Conservation (phyloP, 2,113 vertebrate genomes). For the Garra rufa region DNA sequence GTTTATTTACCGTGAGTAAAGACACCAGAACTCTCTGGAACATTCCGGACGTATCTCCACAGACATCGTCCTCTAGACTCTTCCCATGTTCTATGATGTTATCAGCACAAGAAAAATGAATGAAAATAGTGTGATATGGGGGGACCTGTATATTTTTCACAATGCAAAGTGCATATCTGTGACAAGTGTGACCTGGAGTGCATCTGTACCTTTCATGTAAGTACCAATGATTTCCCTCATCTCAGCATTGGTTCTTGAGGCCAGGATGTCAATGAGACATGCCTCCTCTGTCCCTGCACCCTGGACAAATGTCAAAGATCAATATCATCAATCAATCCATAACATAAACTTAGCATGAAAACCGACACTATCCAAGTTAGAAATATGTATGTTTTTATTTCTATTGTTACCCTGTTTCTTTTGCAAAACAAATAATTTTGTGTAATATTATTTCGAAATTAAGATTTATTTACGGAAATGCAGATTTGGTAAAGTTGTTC, state of each 20-base stretch:
- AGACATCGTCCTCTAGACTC: conserved; percentile 85
- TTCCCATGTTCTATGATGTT: conserved; percentile 81
- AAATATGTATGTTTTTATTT: too few species aligned
- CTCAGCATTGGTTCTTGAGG: conserved; percentile 84
- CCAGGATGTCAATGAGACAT: conserved; percentile 92
- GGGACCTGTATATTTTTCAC: background rate
- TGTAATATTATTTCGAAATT: too few species aligned
- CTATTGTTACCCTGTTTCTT: too few species aligned
- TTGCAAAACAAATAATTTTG: too few species aligned
- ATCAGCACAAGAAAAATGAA: background rate
- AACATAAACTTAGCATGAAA: too few species aligned
- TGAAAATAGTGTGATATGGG: background rate
- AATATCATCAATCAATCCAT: too few species aligned
- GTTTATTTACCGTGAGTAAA: conserved; percentile 80
- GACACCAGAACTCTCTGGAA: conserved; percentile 93
- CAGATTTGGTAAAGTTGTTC: too few species aligned
- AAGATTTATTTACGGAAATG: too few species aligned
- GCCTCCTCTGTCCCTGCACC: conserved; percentile 96
- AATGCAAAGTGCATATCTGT: background rate
- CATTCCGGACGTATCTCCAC: conserved; percentile 90
- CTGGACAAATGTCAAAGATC: conserved; percentile 65
- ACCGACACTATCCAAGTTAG: too few species aligned
- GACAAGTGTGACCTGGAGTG: background rate
- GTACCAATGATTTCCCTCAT: conserved; percentile 76
- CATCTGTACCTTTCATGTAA: conserved; percentile 80